phyloP scores from a whole-genome alignment of 1,140 invertebrate species.

The Riptortus pedestris region DNA sequence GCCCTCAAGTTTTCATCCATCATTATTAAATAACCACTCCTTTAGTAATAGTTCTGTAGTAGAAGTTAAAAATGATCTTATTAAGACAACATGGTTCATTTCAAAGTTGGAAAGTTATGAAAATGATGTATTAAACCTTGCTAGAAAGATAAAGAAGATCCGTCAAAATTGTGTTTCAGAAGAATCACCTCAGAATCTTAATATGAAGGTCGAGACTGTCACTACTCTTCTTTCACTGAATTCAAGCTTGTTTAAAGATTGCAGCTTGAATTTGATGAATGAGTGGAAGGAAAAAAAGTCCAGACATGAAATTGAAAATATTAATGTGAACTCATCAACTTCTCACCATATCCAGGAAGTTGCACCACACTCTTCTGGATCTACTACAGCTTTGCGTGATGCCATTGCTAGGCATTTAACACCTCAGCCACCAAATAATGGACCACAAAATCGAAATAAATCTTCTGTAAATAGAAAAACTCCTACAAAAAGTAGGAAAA shows the following conservation, averaged over 20 bases:
- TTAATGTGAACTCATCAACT: neutral
- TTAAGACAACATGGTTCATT: neutral
- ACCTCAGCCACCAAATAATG: too few relatives aligned
- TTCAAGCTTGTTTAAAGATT: neutral
- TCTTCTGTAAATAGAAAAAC: too few relatives aligned
- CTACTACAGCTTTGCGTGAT: too few relatives aligned
- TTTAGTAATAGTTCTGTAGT: neutral
- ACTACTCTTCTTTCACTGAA: neutral
- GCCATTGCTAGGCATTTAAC: too few relatives aligned
- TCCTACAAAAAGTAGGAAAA: too few relatives aligned
- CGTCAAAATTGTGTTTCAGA: neutral
- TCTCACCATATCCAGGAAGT: too few relatives aligned
- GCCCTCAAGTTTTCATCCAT: too few relatives aligned
- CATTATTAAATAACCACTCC: too few relatives aligned
- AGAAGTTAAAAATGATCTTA: neutral
- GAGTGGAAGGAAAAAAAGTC: neutral
- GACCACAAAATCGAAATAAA: too few relatives aligned
- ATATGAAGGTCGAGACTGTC: neutral
- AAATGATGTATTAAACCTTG: neutral
- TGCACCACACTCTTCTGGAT: too few relatives aligned
- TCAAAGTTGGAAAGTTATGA: neutral
- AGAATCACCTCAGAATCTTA: neutral
- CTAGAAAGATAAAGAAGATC: neutral
- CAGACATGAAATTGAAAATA: neutral
- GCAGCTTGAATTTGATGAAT: neutral